Percentiles rank a stretch among this genome's conserved stretches.
Conservation (phyloP, 2,797 vertebrate species). For the Vespertilio murinus region DNA sequence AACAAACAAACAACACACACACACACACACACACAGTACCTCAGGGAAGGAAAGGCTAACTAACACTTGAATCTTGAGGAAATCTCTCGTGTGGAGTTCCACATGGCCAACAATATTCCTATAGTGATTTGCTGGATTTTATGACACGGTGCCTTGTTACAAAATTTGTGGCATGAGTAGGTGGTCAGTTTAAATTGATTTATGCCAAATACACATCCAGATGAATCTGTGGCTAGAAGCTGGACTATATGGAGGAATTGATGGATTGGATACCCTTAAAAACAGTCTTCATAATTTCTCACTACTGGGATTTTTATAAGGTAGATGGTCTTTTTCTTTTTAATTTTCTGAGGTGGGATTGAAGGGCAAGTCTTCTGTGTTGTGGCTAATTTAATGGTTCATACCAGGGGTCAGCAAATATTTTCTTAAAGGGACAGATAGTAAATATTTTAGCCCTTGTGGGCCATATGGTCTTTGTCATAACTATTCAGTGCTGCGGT, state of each 20-base stretch:
- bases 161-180: background rate
- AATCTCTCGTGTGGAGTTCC: background rate
- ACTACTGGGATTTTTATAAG: background rate
- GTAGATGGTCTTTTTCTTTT: background rate
- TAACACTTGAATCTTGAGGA: slow-evolving; percentile 34
- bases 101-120: background rate
- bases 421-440: slow-evolving; percentile 5
- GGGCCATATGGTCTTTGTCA: background rate
- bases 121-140: background rate
- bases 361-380: background rate
- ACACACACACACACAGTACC: background rate
- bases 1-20: background rate
- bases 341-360: background rate
- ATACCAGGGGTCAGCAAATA: background rate
- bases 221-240: background rate
- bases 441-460: background rate
- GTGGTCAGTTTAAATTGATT: background rate
- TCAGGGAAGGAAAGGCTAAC: slow-evolving; percentile 8
- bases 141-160: background rate
- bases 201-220: background rate
- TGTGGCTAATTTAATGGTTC: slow-evolving; percentile 1
- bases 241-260: background rate
- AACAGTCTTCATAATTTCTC: background rate
- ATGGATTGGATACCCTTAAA: background rate
- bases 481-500: background rate